A percentile compares a stretch with the other conserved stretches of the same genome.
Evolutionary conservation across 2,797 vertebrate genomes (phyloP).

Genomic region (Netta rufina): DNA sequence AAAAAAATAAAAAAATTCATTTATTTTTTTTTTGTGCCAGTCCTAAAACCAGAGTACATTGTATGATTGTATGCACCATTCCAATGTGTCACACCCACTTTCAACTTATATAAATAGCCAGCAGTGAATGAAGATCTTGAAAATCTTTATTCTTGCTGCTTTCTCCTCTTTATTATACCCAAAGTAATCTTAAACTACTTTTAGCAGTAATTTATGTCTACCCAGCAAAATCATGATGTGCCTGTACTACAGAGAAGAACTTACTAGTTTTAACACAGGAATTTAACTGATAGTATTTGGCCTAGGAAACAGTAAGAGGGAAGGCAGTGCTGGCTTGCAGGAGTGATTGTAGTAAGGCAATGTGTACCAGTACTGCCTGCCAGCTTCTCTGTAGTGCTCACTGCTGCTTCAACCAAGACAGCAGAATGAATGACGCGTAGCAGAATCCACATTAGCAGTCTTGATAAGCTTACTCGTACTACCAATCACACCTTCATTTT

Average conservation of each 20-base stretch:
- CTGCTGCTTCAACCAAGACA: neutral
- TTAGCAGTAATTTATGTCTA: neutral
- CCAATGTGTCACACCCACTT: neutral
- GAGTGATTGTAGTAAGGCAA: neutral
- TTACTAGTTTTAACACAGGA: neutral
- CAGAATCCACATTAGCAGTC: neutral
- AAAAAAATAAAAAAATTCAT: neutral
- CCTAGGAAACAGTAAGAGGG: neutral
- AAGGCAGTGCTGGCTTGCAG: neutral
- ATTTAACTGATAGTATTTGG: neutral
- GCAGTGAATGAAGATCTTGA: neutral
- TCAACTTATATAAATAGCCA: neutral
- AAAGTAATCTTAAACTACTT: neutral
- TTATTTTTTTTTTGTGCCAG: neutral
- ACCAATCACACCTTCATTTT: neutral
- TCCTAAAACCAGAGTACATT: neutral
- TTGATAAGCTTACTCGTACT: fast-evolving
- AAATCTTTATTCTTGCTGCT: neutral
- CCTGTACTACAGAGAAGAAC: neutral
- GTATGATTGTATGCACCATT: neutral
- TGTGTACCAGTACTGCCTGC: neutral
- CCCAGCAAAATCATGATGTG: neutral
- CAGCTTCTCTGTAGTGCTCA: neutral
- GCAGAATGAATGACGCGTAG: neutral
- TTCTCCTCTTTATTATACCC: neutral